phyloP scores from a whole-genome alignment of 2,113 vertebrate species.

The Uria aalge region DNA sequence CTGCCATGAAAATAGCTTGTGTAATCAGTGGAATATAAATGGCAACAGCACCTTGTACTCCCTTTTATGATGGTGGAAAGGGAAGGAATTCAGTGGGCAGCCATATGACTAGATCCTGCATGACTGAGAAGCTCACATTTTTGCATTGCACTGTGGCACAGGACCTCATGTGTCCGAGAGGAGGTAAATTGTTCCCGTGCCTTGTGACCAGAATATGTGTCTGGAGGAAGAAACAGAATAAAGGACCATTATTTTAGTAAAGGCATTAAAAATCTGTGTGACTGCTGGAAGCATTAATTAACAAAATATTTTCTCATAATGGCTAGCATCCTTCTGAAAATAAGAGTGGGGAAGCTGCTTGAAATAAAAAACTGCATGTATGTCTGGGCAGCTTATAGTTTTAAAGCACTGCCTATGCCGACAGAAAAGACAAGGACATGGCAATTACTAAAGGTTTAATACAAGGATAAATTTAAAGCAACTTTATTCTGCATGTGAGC shows the following conservation, averaged over 20 bases:
- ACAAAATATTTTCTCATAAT: constrained; percentile 40
- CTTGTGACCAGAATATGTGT: constrained; percentile 58
- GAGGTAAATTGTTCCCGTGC: constrained; percentile 16
- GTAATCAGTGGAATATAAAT: constrained; percentile 75
- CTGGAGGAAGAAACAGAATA: constrained; percentile 46
- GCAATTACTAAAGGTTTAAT: not conserved
- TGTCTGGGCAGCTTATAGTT: not conserved
- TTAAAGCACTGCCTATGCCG: not conserved
- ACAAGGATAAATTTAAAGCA: not conserved
- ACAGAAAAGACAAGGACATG: not conserved
- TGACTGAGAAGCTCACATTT: constrained; percentile 65
- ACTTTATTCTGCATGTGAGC: not conserved
- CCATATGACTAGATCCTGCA: constrained; percentile 38
- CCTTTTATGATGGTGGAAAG: constrained; percentile 70
- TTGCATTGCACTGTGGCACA: constrained; percentile 23
- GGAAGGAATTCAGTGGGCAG: constrained; percentile 49
- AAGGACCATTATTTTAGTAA: constrained; percentile 64
- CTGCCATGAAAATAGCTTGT: constrained; percentile 75
- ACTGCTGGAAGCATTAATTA: constrained; percentile 71
- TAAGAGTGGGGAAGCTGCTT: not conserved
- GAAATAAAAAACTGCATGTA: not conserved
- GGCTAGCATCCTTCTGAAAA: constrained; percentile 3
- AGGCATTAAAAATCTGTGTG: constrained; percentile 56
- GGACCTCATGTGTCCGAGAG: constrained; percentile 2
- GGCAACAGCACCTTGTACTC: constrained; percentile 43